Conservation (phyloP, 1,140 invertebrate genomes). For the Trachymyrmex septentrionalis region DNA sequence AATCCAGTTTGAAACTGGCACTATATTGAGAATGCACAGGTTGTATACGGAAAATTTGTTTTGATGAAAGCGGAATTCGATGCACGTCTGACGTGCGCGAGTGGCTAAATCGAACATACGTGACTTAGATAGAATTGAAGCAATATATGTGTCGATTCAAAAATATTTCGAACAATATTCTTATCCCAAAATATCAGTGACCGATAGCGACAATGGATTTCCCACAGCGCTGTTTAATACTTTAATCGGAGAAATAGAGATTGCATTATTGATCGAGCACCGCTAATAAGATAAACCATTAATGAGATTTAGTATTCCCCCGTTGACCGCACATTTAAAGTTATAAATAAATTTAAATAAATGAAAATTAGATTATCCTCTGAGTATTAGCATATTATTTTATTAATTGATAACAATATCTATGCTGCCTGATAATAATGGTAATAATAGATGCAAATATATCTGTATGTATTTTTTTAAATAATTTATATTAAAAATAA, state of each 20-base stretch:
- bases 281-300: constrained; percentile 21
- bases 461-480: background rate
- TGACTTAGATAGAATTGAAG: background rate
- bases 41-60: constrained; percentile 36
- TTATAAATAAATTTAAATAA: constrained; percentile 30
- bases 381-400: background rate
- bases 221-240: background rate
- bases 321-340: background rate
- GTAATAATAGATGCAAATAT: constrained; percentile 1
- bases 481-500: background rate
- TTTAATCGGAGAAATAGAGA: constrained; percentile 4
- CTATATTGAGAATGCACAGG: background rate
- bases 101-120: constrained; percentile 28
- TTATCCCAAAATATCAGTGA: constrained; percentile 40
- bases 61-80: constrained; percentile 11
- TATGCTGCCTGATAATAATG: background rate
- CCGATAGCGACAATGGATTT: constrained; percentile 33
- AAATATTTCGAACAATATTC: constrained; percentile 30
- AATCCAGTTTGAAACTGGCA: constrained; percentile 10
- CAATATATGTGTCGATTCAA: background rate
- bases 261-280: constrained; percentile 7
- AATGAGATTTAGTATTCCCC: constrained; percentile 15
- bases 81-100: constrained; percentile 20
- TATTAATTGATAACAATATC: constrained; percentile 13
- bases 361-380: constrained; percentile 17